Evolutionary conservation across 2,797 vertebrate species (phyloP), one percentile per base, ranked within the genome.

Genomic region (Acomys russatus): DNA sequence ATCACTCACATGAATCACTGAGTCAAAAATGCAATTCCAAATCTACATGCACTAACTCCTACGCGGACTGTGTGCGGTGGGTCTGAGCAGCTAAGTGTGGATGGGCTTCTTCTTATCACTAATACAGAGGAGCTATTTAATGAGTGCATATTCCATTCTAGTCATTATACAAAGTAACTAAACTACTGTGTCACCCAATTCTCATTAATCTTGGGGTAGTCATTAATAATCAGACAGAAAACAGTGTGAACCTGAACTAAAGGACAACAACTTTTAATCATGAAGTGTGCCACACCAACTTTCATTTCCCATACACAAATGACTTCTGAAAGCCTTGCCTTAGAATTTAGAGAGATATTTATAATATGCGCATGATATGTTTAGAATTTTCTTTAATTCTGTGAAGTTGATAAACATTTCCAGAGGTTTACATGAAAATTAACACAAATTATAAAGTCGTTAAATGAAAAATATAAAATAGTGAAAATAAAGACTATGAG

Each of bases 1-100:
- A 91, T 93, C 91, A 94, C 61, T 59, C 28, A 74, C 38, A 80
- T 94, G 89, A 97, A 91, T 95, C 83, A 87, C 44, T 87, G 86
- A 92, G 94, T 92, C 63, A 94, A 84, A 96, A 94, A 92, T 90
- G 77, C 25, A 94, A 70, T 74, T 85, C 33, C 33, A 61, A 86
- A 92, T 33, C 93, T 70, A 80, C 15, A 38, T 85, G 59, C 23
- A 68, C 49, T n/a, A 35, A 91, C 33, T 74, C 61, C 54, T 96
- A 51, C 38, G 33, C 56, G 9, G 6, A 79, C 30, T 54, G 8
- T 78, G 51, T 94, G 33, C n/a, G 56, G 71, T 3, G 88, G 28
- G 63, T 14, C 66, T 33, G 51, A 64, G 64, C 9, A 88, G 15
- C 54, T 92, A 66, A 93, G 71, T 56, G 3, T 79, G 33, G 5